Evolutionary conservation across 2,888 invertebrate genomes (phyloP), one percentile per base, ranked within the genome.

Genomic region (Seira musarum): DNA sequence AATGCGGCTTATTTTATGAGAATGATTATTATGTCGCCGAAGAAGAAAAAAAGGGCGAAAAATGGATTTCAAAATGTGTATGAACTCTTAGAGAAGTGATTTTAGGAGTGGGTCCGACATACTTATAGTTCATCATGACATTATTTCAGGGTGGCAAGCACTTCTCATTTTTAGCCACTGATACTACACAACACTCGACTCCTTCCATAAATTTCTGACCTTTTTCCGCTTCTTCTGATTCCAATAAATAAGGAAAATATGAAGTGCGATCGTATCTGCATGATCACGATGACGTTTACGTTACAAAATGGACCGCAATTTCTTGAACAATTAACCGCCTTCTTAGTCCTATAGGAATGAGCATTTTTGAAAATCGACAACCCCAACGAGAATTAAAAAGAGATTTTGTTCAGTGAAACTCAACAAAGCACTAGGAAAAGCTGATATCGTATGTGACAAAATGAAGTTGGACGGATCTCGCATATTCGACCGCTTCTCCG

Each of bases 91-190:
- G 30, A 30, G 30, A 30, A 30, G 30, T 30, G 30, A 30, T 53
- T 53, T 17, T 53, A 53, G 53, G 15, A 53, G 53, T 53, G 53
- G 53, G 53, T 53, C 53, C 53, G 53, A 53, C 53, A 53, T n/a
- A 53, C n/a, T 17, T 53, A 53, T 30, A 30, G 30, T 30, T 61
- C 19, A n/a, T 61, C 19, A 61, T 21, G 69, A 46, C 30, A 68
- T 69, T 69, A 68, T 69, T 69, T 76, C 76, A 69, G 76, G 76
- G 76, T 76, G 76, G 76, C 17, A 64, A 22, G 25, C 64, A 64
- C 24, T 64, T 64, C 64, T 64, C 64, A 6, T 64, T 22, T 64
- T 24, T 64, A 57, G 21, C 40, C 6, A 8, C 40, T 40, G 6
- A 40, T 8, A 40, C 13, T 6, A 40, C 40, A 40, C 13, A 40